These are phyloP conservation scores for Brachionus calyciflorus DNA, from an alignment of 1,140 invertebrate genomes.

Conservation along the genomic window DNA sequence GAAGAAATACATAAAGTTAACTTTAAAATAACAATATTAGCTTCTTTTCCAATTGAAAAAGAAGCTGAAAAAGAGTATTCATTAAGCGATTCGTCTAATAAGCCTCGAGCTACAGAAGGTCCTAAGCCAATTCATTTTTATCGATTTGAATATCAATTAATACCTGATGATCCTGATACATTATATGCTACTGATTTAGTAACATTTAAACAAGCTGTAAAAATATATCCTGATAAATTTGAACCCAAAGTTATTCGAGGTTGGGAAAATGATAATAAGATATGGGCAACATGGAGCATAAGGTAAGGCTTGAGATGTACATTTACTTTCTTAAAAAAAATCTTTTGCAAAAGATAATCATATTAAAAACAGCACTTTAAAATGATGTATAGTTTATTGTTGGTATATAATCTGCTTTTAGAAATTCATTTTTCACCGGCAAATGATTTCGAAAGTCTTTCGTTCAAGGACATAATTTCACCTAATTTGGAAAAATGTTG, in stretches of 20 bases:
- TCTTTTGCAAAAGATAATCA: too few relatives aligned
- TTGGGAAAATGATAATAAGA: conserved; percentile 57
- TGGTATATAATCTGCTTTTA: too few relatives aligned
- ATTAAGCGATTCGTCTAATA: not conserved
- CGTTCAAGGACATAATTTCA: too few relatives aligned
- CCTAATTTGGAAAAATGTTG: too few relatives aligned
- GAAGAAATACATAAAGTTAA: conserved; percentile 9
- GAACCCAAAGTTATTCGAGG: conserved; percentile 55
- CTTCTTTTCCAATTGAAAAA: conserved; percentile 34
- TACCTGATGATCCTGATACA: conserved; percentile 53
- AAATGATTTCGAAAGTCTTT: too few relatives aligned
- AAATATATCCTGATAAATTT: conserved; percentile 55
- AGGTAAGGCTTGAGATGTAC: conserved; percentile 53
- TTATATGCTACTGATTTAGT: conserved; percentile 55
- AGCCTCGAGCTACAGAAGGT: conserved; percentile 3
- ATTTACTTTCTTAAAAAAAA: too few relatives aligned
- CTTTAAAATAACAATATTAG: conserved; percentile 12
- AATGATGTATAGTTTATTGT: too few relatives aligned
- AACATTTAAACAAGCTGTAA: conserved; percentile 55
- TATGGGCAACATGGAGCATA: conserved; percentile 58
- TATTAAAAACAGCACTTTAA: too few relatives aligned
- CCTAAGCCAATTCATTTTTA: conserved; percentile 52
- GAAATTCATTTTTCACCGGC: too few relatives aligned
- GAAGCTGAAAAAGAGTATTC: conserved; percentile 8
- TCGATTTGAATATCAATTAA: conserved; percentile 57